Conservation (phyloP, 2,888 invertebrate genomes). For the Subacronicta megacephala region DNA sequence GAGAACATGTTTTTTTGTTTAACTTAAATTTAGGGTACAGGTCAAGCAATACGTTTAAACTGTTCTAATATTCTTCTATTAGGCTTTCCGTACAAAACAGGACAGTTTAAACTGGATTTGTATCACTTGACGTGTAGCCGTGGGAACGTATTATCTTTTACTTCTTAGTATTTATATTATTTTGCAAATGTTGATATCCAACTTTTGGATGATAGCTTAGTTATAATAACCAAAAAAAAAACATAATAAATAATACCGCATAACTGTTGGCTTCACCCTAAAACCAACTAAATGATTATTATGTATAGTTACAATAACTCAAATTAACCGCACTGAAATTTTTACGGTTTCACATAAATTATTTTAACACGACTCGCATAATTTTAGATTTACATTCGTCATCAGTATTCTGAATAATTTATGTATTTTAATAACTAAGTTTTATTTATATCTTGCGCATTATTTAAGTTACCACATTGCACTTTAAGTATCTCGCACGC, state of each 20-base stretch:
- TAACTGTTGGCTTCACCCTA: conserved; percentile 30
- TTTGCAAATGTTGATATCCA: too few relatives aligned
- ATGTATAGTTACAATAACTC: conserved; percentile 28
- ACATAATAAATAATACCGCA: conserved; percentile 6
- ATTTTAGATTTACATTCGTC: conserved; percentile 52
- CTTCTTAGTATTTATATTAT: too few relatives aligned
- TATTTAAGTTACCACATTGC: conserved; percentile 54
- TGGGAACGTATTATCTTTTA: too few relatives aligned
- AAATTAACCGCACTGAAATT: conserved; percentile 32
- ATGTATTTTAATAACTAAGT: conserved; percentile 46
- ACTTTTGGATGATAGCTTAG: conserved; percentile 24
- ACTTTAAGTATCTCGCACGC: conserved; percentile 47
- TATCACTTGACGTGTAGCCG: too few relatives aligned
- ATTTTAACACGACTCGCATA: conserved; percentile 45
- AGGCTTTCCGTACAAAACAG: too few relatives aligned
- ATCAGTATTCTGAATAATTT: conserved; percentile 59
- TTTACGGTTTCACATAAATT: conserved; percentile 46
- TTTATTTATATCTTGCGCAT: conserved; percentile 40
- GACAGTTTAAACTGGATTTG: too few relatives aligned
- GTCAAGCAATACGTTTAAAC: too few relatives aligned
- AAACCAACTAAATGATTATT: conserved; percentile 10
- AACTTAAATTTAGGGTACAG: too few relatives aligned
- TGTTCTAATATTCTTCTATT: too few relatives aligned
- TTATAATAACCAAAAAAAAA: conserved; percentile 16
- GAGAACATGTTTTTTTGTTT: too few relatives aligned